Percentiles rank a stretch among this genome's conserved stretches.
phyloP scores from a whole-genome alignment of 2,113 vertebrate genomes.

The Miniopterus natalensis region DNA sequence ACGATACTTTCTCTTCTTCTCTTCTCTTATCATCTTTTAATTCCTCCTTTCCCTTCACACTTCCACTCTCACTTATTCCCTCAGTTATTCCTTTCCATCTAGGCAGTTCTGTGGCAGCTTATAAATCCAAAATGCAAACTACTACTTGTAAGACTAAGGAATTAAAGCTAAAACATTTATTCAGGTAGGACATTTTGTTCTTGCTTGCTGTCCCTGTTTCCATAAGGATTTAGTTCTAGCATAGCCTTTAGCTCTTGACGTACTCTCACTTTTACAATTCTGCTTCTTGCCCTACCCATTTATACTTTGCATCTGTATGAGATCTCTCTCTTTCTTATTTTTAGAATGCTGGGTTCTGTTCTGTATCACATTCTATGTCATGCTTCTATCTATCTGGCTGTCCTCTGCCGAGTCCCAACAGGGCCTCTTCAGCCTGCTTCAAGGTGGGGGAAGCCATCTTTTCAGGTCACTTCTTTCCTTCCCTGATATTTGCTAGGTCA shows the following conservation, averaged over 20 bases:
- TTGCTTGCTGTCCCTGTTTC: neutral
- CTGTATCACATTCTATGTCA: neutral
- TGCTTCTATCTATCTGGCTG: neutral
- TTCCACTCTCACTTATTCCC: neutral
- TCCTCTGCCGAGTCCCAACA: neutral
- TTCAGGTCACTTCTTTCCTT: neutral
- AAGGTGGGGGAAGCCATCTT: neutral
- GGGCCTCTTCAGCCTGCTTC: neutral
- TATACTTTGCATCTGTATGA: neutral
- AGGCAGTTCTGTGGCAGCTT: neutral
- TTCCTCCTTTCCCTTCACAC: neutral
- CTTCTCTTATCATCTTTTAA: neutral
- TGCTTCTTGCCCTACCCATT: neutral
- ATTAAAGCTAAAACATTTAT: neutral
- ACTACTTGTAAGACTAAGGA: neutral
- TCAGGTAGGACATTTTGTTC: neutral
- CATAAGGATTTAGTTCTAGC: neutral
- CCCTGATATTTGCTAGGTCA: neutral
- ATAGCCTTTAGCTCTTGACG: neutral
- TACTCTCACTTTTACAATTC: neutral
- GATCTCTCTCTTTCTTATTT: neutral
- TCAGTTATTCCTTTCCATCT: neutral
- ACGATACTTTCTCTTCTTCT: neutral
- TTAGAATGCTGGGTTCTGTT: neutral
- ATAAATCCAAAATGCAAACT: constrained; percentile 30